Base-by-base conservation (phyloP, 1,140 invertebrate species). In the Ips typographus region DNA sequence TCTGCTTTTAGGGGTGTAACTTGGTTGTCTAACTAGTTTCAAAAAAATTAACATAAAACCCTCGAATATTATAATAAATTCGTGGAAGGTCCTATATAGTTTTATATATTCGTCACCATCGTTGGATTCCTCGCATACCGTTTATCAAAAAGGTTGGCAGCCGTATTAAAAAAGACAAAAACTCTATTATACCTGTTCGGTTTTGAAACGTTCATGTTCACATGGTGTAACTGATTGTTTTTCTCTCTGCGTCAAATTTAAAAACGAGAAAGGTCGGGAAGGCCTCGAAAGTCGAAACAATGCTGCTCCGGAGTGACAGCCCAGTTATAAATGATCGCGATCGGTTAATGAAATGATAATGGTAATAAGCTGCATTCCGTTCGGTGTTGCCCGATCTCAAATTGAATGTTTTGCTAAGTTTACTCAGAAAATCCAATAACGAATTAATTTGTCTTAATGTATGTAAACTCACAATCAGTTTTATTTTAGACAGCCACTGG, bases 331-430 rank as follows among this genome's bases (percentile, higher is more conserved):
- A 76, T 76, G 74, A 76, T 76, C 72, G 53, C 65, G 70, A 71
- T 73, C 70, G 60, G 71, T 76, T 76, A 76, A 76, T 76, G 74
- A 76, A 76, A 76, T 76, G 72, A 74, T 76, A 76, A 76, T 76
- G 74, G 73, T 76, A 76, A 76, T 76, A 71, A 76, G 73, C 62
- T 67, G 72, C 74, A 76, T 76, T 74, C 73, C 72, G 58, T 37
- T 49, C 42, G 44, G 2, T 62, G 57, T 22, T 22, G 22, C 22
- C 22, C 22, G 22, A 56, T 22, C 22, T 22, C 22, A 22, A 22
- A 22, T 22, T 22, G 22, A 22, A 22, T 22, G 22, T 22, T 22
- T 22, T 22, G 22, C 22, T 22, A 22, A 22, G 22, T 22, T 22
- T 22, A 22, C 22, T 22, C 22, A 22, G 22, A 22, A 22, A 22